These are phyloP conservation scores for Athripsodes cinereus DNA, from an alignment of 2,888 invertebrate genomes.

Conservation along the genomic window DNA sequence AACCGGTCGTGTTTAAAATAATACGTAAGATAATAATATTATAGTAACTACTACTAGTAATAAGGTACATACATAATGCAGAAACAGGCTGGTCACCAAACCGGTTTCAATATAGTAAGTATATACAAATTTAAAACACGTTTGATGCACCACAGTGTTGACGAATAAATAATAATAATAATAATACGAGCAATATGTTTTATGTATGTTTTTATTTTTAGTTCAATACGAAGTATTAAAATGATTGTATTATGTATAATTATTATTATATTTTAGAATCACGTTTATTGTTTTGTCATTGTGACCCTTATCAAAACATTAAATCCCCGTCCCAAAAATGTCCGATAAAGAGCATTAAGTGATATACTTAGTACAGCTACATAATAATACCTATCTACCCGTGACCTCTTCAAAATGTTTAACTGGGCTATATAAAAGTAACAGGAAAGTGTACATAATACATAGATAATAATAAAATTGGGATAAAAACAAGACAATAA, in stretches of 20 bases:
- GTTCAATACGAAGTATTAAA: no score
- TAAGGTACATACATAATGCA: not conserved
- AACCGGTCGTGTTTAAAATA: no score
- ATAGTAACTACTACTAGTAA: no score
- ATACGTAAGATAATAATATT: no score
- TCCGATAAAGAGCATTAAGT: not conserved
- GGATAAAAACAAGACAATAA: no score
- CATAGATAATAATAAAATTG: not conserved
- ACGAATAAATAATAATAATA: not conserved
- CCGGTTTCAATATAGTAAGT: not conserved
- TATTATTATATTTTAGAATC: not conserved
- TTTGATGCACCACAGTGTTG: not conserved
- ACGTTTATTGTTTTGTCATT: not conserved
- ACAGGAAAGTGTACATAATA: no score
- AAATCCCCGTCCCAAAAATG: not conserved
- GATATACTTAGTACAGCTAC: no score
- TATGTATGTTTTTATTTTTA: no score
- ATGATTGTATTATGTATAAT: not conserved
- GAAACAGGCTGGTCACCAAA: not conserved
- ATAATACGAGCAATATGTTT: not conserved
- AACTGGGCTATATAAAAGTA: no score
- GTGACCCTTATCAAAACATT: not conserved
- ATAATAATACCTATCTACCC: no score
- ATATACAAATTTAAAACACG: not conserved
- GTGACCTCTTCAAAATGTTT: not conserved